Evolutionary conservation across 1,140 invertebrate species (phyloP).

Genomic region (Trachymyrmex cornetzi): DNA sequence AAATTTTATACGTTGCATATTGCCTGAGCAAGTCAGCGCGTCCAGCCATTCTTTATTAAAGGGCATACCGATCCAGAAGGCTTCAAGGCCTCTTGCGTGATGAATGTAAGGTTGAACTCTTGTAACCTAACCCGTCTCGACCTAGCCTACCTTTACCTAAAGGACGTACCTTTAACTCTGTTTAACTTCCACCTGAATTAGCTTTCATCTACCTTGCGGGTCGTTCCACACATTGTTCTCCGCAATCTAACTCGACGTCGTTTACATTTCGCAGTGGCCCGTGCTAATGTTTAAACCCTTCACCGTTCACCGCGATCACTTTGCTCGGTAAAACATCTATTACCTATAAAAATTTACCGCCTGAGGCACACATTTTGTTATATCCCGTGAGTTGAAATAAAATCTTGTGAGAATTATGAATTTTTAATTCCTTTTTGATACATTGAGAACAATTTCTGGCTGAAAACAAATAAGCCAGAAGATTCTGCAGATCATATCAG

Average conservation of each 20-base stretch:
- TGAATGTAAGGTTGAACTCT: constrained; percentile 76
- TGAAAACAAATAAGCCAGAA: too few species aligned
- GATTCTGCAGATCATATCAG: too few species aligned
- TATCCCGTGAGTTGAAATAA: background rate
- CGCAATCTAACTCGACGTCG: constrained; percentile 76
- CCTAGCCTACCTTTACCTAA: constrained; percentile 51
- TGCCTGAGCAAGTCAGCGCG: constrained; percentile 9
- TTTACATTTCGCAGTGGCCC: constrained; percentile 79
- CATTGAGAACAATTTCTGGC: too few species aligned
- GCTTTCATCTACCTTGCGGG: constrained; percentile 74
- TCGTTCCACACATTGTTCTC: constrained; percentile 78
- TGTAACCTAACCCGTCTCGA: constrained; percentile 52
- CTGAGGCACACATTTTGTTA: background rate
- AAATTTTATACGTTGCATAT: constrained; percentile 44
- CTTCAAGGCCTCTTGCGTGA: constrained; percentile 64
- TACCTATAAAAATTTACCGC: constrained; percentile 49
- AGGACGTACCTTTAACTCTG: constrained; percentile 77
- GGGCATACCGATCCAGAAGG: constrained; percentile 23
- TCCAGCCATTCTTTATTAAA: constrained; percentile 60
- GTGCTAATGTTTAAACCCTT: constrained; percentile 81
- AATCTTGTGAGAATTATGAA: constrained; percentile 8
- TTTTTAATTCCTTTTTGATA: background rate
- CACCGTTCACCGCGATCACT: constrained; percentile 60
- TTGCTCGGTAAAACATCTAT: constrained; percentile 47
- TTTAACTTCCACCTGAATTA: constrained; percentile 84